Evolutionary conservation across 2,888 invertebrate genomes (phyloP).

Genomic region (Eucriotettix oculatus): DNA sequence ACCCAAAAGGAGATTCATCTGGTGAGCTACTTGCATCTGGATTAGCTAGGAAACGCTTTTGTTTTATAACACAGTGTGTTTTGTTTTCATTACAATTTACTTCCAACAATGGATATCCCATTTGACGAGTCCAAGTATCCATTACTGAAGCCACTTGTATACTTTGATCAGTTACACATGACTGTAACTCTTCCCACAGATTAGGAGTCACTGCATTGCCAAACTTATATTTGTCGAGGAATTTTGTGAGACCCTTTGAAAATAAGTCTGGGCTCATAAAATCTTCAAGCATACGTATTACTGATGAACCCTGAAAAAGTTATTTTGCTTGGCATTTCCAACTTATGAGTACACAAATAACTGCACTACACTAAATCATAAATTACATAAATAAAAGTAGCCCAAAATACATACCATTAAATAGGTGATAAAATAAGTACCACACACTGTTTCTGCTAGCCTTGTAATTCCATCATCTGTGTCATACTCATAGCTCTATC

Average conservation of each 20-base stretch:
- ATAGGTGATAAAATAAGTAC: too few species aligned
- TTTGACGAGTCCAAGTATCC: slow-evolving; percentile 81
- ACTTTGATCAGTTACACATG: slow-evolving; percentile 28
- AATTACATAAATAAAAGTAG: too few species aligned
- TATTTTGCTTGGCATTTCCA: too few species aligned
- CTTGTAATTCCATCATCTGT: too few species aligned
- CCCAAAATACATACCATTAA: too few species aligned
- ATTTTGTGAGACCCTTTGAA: slow-evolving; percentile 51
- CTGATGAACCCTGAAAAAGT: slow-evolving; percentile 42
- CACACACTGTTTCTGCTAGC: too few species aligned
- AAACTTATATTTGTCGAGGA: slow-evolving; percentile 52
- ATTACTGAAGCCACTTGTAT: slow-evolving; percentile 46
- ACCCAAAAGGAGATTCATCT: slow-evolving; percentile 28
- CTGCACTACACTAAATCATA: too few species aligned
- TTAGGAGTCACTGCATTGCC: slow-evolving; percentile 67
- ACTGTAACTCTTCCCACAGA: slow-evolving; percentile 49
- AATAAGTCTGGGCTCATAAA: slow-evolving; percentile 59
- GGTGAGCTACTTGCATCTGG: slow-evolving; percentile 34
- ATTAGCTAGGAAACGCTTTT: slow-evolving; percentile 59
- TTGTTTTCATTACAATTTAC: slow-evolving; percentile 28
- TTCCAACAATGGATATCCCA: slow-evolving; percentile 67
- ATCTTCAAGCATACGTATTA: slow-evolving; percentile 76
- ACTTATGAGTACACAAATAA: too few species aligned
- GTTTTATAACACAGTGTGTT: slow-evolving; percentile 28
- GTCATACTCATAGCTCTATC: too few species aligned